Percentiles rank a stretch among this genome's conserved stretches.
Evolutionary conservation across 2,113 vertebrate genomes (phyloP).

Genomic region (Nannospalax galili): DNA sequence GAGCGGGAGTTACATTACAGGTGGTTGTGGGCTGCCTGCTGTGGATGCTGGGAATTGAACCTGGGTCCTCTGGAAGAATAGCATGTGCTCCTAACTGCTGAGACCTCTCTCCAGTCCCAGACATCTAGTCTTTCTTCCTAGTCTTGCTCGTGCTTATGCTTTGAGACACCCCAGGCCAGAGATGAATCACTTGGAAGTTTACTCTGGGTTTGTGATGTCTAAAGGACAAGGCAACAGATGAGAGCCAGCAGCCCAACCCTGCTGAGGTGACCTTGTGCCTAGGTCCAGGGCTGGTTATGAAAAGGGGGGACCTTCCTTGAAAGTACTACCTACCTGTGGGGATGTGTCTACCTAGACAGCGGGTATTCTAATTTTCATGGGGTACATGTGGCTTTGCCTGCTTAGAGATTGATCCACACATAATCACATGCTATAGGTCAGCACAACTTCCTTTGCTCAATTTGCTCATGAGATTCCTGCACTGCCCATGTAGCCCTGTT

Average conservation of each 20-base stretch:
- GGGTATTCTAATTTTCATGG: neutral
- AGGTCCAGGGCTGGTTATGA: neutral
- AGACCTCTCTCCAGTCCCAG: no score
- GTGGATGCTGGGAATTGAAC: no score
- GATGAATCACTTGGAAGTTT: neutral
- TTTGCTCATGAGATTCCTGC: no score
- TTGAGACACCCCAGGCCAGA: neutral
- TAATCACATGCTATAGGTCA: rapidly evolving
- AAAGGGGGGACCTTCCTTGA: neutral
- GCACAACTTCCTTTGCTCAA: neutral
- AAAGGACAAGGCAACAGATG: neutral
- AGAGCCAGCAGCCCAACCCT: no score
- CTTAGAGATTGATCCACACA: neutral
- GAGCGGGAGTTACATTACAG: no score
- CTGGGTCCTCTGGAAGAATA: no score
- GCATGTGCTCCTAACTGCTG: no score
- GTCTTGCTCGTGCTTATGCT: neutral
- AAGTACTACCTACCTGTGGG: neutral
- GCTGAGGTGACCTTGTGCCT: neutral
- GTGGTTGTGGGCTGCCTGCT: no score
- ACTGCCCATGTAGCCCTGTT: no score
- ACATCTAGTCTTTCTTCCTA: no score
- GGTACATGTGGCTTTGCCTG: rapidly evolving
- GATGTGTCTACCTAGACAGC: rapidly evolving
- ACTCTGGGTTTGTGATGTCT: neutral